A percentile compares a stretch with the other conserved stretches of the same genome.
Evolutionary conservation across 2,113 vertebrate species (phyloP).

Genomic region (Seriola aureovittata): DNA sequence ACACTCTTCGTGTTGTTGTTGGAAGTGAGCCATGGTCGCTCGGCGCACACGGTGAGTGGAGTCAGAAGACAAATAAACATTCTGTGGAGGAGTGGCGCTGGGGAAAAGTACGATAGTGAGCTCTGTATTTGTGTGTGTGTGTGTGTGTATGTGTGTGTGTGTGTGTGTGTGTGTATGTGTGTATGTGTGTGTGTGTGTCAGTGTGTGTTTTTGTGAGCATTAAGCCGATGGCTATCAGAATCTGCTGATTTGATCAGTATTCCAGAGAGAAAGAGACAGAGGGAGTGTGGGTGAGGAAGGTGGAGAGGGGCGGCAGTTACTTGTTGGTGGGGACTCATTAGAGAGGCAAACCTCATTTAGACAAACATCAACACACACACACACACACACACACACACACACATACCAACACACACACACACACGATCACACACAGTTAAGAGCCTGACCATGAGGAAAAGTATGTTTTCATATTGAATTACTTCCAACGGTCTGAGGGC

Average conservation of each 20-base stretch:
- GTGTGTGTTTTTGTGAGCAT: constrained; percentile 50
- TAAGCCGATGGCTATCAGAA: constrained; percentile 66
- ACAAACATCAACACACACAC: constrained; percentile 62
- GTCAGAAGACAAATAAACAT: constrained; percentile 83
- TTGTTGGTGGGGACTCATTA: constrained; percentile 69
- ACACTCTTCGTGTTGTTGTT: constrained; percentile 73
- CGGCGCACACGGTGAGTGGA: constrained; percentile 74
- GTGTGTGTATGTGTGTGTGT: constrained; percentile 41
- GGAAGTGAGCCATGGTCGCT: constrained; percentile 73
- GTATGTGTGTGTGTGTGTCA: constrained; percentile 46
- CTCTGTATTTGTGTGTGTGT: constrained; percentile 45
- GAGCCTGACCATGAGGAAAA: constrained; percentile 63
- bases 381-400: too few relatives aligned
- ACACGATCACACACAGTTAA: constrained; percentile 61
- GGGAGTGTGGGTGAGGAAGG: constrained; percentile 53
- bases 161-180: constrained; percentile 49
- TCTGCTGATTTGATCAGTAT: constrained; percentile 71
- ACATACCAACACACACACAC: constrained; percentile 8
- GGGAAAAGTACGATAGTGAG: constrained; percentile 65
- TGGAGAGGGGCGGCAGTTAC: constrained; percentile 39
- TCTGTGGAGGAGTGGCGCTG: constrained; percentile 67
- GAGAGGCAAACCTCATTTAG: constrained; percentile 65
- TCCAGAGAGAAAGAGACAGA: constrained; percentile 52
- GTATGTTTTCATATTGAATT: constrained; percentile 74
- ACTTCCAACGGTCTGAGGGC: constrained; percentile 60